Base-by-base conservation (phyloP, 2,888 invertebrate species). In the Chesias legatella region DNA sequence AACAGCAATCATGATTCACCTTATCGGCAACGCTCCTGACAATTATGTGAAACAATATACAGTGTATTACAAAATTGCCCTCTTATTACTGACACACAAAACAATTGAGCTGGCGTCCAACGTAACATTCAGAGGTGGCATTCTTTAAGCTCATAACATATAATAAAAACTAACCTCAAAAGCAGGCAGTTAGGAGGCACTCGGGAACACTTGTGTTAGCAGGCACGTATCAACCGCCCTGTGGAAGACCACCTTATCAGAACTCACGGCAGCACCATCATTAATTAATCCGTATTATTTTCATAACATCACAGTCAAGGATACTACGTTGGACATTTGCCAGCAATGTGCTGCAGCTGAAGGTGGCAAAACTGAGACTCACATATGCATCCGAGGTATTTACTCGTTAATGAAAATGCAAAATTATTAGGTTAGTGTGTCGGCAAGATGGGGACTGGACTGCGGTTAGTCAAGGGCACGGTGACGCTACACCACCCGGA, bases 111-210 rank as follows among this genome's bases (percentile, higher is more conserved):
- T 26, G 26, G 20, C 17, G 25, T 25, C 8, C n/a, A n/a, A n/a
- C n/a, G n/a, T n/a, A n/a, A n/a, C n/a, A n/a, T n/a, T n/a, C n/a
- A n/a, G n/a, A n/a, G n/a, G n/a, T n/a, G n/a, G n/a, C n/a, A n/a
- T n/a, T n/a, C n/a, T n/a, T n/a, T n/a, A n/a, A n/a, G n/a, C n/a
- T n/a, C n/a, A n/a, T n/a, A 42, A 53, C 55, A 56, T 51, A 56
- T 58, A 63, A 52, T 48, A 52, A 47, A 45, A 55, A 86, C 88
- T 85, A 80, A 88, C 88, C 88, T 88, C 80, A 79, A 79, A 86
- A 81, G 70, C 85, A 85, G 84, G 84, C 85, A 52, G 79, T 88
- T 86, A 88, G 64, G 67, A 71, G 74, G 76, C 81, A 85, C 82
- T 79, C 82, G 51, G 80, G 79, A 74, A 70, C 80, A 82, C 80